phyloP scores from a whole-genome alignment of 2,797 vertebrate genomes.

The Antennarius maculatus region DNA sequence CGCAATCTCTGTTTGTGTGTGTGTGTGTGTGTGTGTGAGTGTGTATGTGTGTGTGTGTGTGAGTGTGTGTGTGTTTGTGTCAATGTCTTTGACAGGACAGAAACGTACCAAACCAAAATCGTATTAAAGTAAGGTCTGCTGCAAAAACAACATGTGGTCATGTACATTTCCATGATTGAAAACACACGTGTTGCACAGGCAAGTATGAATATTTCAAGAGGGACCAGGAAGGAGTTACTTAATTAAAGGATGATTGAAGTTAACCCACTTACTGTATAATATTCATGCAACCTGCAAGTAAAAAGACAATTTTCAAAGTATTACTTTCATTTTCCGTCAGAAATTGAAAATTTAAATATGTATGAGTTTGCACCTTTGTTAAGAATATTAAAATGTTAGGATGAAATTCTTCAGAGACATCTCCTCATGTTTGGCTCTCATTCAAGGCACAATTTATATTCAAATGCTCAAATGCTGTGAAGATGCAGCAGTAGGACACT shows the following conservation, averaged over 20 bases:
- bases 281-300: constrained; percentile 41
- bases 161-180: constrained; percentile 4
- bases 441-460: constrained; percentile 2
- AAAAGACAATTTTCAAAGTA: constrained; percentile 31
- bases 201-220: constrained; percentile 47
- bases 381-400: constrained; percentile 25
- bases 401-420: neutral
- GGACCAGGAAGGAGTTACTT: constrained; percentile 31
- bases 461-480: neutral
- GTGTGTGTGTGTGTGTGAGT: constrained; percentile 15
- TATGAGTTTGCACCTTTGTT: constrained; percentile 15
- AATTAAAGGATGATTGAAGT: constrained; percentile 56
- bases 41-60: constrained; percentile 24
- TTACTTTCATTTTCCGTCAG: constrained; percentile 23
- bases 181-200: constrained; percentile 44
- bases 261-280: constrained; percentile 48
- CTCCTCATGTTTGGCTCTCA: neutral
- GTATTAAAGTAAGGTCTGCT: constrained; percentile 6
- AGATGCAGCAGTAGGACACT: neutral
- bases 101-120: constrained; percentile 11
- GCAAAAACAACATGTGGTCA: constrained; percentile 18
- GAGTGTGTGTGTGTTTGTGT: constrained; percentile 28
- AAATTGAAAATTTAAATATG: constrained; percentile 35
- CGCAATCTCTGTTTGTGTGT: constrained; percentile 10
- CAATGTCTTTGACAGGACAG: constrained; percentile 21